Evolutionary conservation across 2,888 invertebrate genomes (phyloP).

Genomic region (Aleiodes leptofemur): DNA sequence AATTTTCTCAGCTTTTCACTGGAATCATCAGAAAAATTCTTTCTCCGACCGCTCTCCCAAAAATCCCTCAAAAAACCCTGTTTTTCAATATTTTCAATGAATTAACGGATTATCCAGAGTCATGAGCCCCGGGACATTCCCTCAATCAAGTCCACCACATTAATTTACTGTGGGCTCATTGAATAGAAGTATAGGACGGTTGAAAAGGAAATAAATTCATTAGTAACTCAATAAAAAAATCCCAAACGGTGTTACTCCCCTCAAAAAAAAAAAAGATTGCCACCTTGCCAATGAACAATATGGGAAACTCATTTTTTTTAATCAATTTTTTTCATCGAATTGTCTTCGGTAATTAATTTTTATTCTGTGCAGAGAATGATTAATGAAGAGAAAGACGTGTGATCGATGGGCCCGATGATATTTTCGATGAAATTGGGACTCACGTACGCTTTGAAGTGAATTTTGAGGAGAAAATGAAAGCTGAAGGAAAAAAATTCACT

Average conservation of each 20-base stretch:
- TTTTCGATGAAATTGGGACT: conserved; percentile 51
- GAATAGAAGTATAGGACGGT: conserved; percentile 13
- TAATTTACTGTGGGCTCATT: background rate
- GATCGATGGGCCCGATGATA: conserved; percentile 53
- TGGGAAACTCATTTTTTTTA: too few relatives aligned
- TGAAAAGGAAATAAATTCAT: conserved; percentile 29
- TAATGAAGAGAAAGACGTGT: background rate
- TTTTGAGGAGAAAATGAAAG: conserved; percentile 20
- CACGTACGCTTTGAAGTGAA: conserved; percentile 46
- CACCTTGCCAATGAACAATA: background rate
- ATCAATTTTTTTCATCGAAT: too few relatives aligned
- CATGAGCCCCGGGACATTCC: too few relatives aligned
- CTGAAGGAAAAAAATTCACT: conserved; percentile 16
- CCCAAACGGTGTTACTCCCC: conserved; percentile 16
- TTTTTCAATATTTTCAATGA: background rate
- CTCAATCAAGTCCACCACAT: too few relatives aligned
- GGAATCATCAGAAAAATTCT: too few relatives aligned
- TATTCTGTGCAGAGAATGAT: too few relatives aligned
- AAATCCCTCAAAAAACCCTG: too few relatives aligned
- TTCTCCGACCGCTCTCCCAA: too few relatives aligned
- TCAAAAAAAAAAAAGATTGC: conserved; percentile 17
- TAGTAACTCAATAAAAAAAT: conserved; percentile 8
- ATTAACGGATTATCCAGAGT: background rate
- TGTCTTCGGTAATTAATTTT: too few relatives aligned
- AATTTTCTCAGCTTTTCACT: too few relatives aligned